Conservation (phyloP, 2,797 vertebrate species). For the Cuniculus paca region DNA sequence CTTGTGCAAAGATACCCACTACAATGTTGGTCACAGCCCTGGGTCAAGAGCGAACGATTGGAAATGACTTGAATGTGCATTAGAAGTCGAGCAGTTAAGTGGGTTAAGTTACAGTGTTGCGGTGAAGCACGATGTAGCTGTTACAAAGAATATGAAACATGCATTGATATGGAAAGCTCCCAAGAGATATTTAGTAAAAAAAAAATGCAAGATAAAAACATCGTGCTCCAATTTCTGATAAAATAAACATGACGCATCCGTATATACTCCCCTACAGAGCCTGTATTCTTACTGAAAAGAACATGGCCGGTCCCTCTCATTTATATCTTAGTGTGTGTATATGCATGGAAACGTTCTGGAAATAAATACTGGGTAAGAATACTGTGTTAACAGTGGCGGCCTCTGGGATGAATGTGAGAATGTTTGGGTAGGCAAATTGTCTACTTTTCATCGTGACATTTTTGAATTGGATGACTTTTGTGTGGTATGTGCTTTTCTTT, state of each 20-base stretch:
- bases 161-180: neutral
- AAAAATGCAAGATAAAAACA: constrained; percentile 5
- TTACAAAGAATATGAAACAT: neutral
- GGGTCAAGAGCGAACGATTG: neutral
- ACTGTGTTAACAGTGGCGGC: neutral
- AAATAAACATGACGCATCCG: neutral
- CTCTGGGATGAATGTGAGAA: neutral
- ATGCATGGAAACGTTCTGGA: neutral
- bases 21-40: neutral
- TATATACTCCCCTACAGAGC: neutral
- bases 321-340: neutral
- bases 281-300: neutral
- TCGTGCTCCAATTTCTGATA: neutral
- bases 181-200: neutral
- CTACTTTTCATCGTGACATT: neutral
- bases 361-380: neutral
- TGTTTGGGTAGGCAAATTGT: neutral
- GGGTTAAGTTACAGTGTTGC: neutral
- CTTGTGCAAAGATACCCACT: neutral
- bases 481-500: neutral
- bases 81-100: neutral
- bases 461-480: neutral
- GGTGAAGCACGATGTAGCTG: neutral
- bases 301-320: neutral
- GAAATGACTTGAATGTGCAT: neutral